Evolutionary conservation across 2,888 invertebrate genomes (phyloP).

Genomic region (Protodeltote pygarga): DNA sequence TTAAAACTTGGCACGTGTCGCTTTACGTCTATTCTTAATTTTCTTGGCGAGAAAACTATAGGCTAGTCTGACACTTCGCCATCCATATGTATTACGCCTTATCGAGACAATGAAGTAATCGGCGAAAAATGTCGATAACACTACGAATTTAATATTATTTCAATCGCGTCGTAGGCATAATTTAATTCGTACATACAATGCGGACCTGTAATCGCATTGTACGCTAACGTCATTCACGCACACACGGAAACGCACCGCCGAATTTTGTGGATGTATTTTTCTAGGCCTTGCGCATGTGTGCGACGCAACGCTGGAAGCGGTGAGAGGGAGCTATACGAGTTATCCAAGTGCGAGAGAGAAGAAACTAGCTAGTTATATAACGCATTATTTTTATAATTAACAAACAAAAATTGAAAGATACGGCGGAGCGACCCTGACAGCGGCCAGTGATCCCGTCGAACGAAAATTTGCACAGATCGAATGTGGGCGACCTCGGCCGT

Average conservation of each 20-base stretch:
- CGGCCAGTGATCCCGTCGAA: slow-evolving; percentile 81
- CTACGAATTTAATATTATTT: slow-evolving; percentile 14
- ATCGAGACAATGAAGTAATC: slow-evolving; percentile 10
- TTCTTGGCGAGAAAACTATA: slow-evolving; percentile 40
- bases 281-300: slow-evolving; percentile 75
- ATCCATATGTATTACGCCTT: slow-evolving; percentile 16
- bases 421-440: slow-evolving; percentile 81
- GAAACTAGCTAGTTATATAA: slow-evolving; percentile 77
- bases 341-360: slow-evolving; percentile 60
- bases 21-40: slow-evolving; percentile 35
- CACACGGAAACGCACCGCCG: slow-evolving; percentile 73
- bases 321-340: slow-evolving; percentile 58
- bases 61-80: slow-evolving; percentile 10
- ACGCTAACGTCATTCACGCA: slow-evolving; percentile 85
- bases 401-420: slow-evolving; percentile 86
- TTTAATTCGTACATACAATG: slow-evolving; percentile 57
- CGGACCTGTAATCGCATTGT: slow-evolving; percentile 85
- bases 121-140: slow-evolving; percentile 1
- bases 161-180: slow-evolving; percentile 40
- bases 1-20: slow-evolving; percentile 34
- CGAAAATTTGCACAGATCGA: slow-evolving; percentile 86
- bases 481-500: slow-evolving; percentile 86
- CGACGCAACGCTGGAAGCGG: slow-evolving; percentile 65
- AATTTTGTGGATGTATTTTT: slow-evolving; percentile 85
- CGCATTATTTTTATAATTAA: slow-evolving; percentile 87